Conservation (phyloP, 2,113 vertebrate species). For the Rhagologus leucostigma region DNA sequence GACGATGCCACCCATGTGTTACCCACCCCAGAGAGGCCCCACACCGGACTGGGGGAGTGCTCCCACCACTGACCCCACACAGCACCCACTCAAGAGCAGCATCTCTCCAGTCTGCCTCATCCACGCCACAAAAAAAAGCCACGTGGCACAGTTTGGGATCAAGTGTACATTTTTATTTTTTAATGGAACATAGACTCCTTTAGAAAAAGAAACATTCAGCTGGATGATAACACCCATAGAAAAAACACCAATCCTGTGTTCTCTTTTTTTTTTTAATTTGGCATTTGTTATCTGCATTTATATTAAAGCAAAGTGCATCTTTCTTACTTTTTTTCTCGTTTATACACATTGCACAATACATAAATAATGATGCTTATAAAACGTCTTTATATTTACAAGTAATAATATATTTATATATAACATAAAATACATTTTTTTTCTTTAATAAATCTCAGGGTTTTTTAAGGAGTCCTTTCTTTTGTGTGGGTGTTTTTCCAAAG, state of each 20-base stretch:
- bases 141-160: conserved; percentile 38
- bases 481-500: conserved; percentile 72
- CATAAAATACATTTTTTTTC: conserved; percentile 95
- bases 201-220: conserved; percentile 77
- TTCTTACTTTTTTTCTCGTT: conserved; percentile 91
- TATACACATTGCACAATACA: conserved; percentile 99
- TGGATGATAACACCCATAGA: conserved; percentile 70
- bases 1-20: background rate
- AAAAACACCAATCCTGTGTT: conserved; percentile 70
- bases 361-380: conserved; percentile 99
- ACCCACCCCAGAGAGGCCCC: rapidly evolving
- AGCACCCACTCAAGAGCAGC: background rate
- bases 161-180: conserved; percentile 74
- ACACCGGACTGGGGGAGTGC: rapidly evolving
- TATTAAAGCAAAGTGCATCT: conserved; percentile 99
- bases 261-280: conserved; percentile 82
- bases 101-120: background rate
- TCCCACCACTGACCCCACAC: rapidly evolving
- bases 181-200: conserved; percentile 78
- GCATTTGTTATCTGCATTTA: conserved; percentile 99
- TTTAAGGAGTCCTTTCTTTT: conserved; percentile 78
- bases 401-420: conserved; percentile 99
- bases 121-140: background rate
- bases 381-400: conserved; percentile 99
- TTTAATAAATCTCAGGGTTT: conserved; percentile 92